phyloP scores from a whole-genome alignment of 2,113 vertebrate genomes.

The Rattus norvegicus region DNA sequence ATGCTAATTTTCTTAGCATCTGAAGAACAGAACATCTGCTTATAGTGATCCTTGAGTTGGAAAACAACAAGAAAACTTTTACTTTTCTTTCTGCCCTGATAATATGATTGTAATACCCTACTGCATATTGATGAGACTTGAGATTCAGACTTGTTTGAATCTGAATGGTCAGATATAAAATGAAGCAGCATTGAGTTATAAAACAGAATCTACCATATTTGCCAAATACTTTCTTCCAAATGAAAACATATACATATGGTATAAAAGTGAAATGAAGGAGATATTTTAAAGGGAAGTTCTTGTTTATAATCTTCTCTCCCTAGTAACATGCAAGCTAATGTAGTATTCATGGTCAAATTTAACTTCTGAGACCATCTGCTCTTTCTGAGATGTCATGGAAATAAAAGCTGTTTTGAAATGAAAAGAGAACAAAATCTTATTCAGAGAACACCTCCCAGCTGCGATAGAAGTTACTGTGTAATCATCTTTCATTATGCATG shows the following conservation, averaged over 20 bases:
- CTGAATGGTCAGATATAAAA: conserved; percentile 56
- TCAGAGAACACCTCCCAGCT: conserved; percentile 66
- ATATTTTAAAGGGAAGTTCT: conserved; percentile 10
- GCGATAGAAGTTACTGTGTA: conserved; percentile 53
- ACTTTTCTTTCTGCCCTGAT: background rate
- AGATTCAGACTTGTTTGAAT: background rate
- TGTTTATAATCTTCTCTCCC: conserved; percentile 42
- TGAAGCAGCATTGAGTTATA: conserved; percentile 36
- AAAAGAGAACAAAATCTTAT: conserved; percentile 63
- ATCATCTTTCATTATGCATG: conserved; percentile 79
- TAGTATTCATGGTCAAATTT: conserved; percentile 69
- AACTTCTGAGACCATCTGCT: conserved; percentile 76
- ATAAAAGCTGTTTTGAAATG: conserved; percentile 70
- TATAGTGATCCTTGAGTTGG: conserved; percentile 58
- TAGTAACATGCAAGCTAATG: conserved; percentile 21
- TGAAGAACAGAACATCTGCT: conserved; percentile 77
- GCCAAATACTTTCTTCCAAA: conserved; percentile 24
- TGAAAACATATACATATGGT: conserved; percentile 41
- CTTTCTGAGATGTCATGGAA: conserved; percentile 67
- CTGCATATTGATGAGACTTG: background rate
- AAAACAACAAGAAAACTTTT: conserved; percentile 63
- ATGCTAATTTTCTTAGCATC: conserved; percentile 77
- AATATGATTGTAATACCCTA: conserved; percentile 42
- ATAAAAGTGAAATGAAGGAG: conserved; percentile 55
- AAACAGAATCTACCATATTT: conserved; percentile 59